Evolutionary conservation across 2,888 invertebrate genomes (phyloP), one percentile per base, ranked within the genome.

Genomic region (Drosophila neotestacea): DNA sequence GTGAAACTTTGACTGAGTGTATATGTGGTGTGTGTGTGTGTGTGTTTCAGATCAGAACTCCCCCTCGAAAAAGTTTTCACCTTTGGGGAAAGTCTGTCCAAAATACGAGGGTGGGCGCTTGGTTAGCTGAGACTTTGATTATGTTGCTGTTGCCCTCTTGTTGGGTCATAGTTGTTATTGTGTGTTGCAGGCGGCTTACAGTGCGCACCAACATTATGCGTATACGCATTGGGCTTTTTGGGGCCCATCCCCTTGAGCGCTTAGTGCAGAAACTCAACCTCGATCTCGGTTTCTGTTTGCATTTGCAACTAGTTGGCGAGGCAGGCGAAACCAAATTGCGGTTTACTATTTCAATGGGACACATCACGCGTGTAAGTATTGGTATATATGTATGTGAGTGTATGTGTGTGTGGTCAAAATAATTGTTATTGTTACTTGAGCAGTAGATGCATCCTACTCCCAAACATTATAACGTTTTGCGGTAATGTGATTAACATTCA

Each of bases 401-500:
- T 34, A 16, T 48, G 68, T 46, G 51, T 36, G 54, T 36, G 63
- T 72, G 76, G 76, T 80, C 82, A 75, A 82, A 78, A 85, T 85
- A 85, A 85, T 85, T 89, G 82, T 85, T 85, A 87, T 85, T 82
- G 82, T 87, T 77, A 70, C 77, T 84, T 64, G 77, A 79, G 72
- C 66, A 64, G 64, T 64, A 44, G 58, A 59, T 62, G 77, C 59
- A 71, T 63, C 62, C 67, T 13, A 55, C 44, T 69, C 60, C 64
- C 64, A 79, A 85, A 70, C 89, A 81, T 87, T 88, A 88, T 79
- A 88, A 79, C 85, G 85, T 76, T 85, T 74, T 88, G 85, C 78
- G 88, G 83, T 87, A 86, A 89, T 89, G 88, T 85, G 85, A 89
- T 86, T 86, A 86, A 86, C 88, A 89, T 69, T 63, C 69, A 46